Base-by-base conservation (phyloP, 2,888 invertebrate species). In the Ceriagrion tenellum region DNA sequence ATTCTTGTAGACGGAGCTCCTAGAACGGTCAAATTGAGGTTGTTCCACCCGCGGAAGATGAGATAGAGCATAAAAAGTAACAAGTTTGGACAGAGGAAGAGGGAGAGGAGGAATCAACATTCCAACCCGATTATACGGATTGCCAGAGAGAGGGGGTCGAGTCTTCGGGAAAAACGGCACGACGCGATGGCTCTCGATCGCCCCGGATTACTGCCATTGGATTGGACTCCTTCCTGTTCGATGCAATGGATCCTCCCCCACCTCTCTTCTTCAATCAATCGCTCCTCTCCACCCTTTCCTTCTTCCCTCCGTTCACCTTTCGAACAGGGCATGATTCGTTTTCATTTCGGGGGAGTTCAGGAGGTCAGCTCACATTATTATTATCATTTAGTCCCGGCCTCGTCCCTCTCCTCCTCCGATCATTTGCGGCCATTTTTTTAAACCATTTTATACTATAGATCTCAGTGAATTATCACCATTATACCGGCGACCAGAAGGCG, bases 121-220 rank as follows among this genome's bases (percentile, higher is more conserved):
- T 81, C 81, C 81, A 81, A 35, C 35, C 30, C 81, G 81, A 81
- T 81, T n/a, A 81, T 81, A 69, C 35, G 81, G 81, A 81, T 35
- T 81, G 16, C 35, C 59, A 20, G 59, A 20, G 20, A 59, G 59
- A 3, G 59, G 12, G 74, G 81, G 35, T 81, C 35, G 81, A 81
- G 35, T 81, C 30, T 26, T 35, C 35, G 81, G 35, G 8, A 81
- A 20, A 59, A 20, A 81, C n/a, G 74, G 74, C 74, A 81, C 81
- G 69, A 26, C 23, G 26, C 47, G 47, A 47, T 47, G 47, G 6
- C 47, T 47, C 47, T 47, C 47, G 59, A 59, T 59, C 59, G 59
- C 18, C 59, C 13, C 16, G 10, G 35, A 81, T 35, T 47, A 47
- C 47, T 30, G 81, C 30, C 35, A 35, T 35, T 30, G 81, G 81